Evolutionary conservation across 2,113 vertebrate genomes (phyloP).

Genomic region (Lagenorhynchus albirostris): DNA sequence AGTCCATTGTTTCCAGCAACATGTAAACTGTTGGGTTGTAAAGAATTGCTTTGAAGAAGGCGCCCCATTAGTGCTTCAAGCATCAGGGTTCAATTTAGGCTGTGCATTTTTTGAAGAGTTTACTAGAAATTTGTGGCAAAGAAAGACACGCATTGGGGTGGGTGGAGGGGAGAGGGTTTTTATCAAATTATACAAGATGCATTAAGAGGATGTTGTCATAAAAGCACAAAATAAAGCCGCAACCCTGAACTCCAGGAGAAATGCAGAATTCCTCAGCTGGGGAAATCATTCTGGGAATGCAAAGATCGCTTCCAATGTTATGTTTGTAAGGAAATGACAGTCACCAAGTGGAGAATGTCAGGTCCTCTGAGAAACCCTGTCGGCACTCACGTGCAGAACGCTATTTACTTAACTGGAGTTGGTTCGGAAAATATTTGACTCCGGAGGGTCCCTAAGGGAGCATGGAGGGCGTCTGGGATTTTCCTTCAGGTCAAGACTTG

Average conservation of each 20-base stretch:
- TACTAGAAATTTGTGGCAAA: constrained; percentile 76
- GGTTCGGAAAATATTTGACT: constrained; percentile 36
- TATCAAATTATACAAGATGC: constrained; percentile 67
- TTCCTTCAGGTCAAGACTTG: neutral
- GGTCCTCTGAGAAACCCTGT: constrained; percentile 30
- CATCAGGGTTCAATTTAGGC: constrained; percentile 80
- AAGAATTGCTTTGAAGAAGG: constrained; percentile 75
- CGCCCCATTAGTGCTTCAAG: constrained; percentile 67
- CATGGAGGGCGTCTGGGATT: neutral
- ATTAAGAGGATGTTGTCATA: constrained; percentile 69
- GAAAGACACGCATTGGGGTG: constrained; percentile 7
- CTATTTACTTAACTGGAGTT: constrained; percentile 58
- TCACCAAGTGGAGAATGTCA: constrained; percentile 40
- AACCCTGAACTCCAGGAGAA: constrained; percentile 63
- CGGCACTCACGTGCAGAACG: constrained; percentile 41
- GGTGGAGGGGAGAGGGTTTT: constrained; percentile 43
- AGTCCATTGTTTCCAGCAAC: constrained; percentile 77
- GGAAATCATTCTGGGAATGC: constrained; percentile 68
- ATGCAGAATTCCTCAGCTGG: constrained; percentile 48
- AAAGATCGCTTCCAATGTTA: neutral
- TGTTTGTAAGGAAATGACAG: constrained; percentile 63
- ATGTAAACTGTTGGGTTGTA: constrained; percentile 68
- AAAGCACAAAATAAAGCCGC: constrained; percentile 57
- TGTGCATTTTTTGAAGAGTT: constrained; percentile 73
- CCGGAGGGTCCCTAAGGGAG: neutral